Base-by-base conservation (phyloP, 2,113 vertebrate genomes). In the Strix aluco region DNA sequence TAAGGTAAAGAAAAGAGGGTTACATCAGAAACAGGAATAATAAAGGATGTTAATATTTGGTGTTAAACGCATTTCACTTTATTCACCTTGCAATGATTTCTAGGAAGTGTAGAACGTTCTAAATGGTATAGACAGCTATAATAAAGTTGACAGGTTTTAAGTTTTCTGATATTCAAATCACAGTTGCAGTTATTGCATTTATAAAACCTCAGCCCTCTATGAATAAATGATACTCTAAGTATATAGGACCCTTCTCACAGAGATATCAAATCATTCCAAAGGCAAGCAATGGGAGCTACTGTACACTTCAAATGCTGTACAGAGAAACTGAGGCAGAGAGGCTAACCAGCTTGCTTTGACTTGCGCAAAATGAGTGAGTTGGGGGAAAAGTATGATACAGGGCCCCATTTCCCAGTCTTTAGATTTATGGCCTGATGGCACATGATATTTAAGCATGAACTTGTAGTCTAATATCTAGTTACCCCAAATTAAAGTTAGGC, bases 1-100 rank as follows among this genome's bases (percentile, higher is more conserved):
- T 98, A 97, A 97, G 97, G 97, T 97, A 98, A 98, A 92, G 97
- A 98, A 98, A 98, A 98, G 93, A 98, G 84, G 74, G 84, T 91
- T 94, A 78, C 20, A 32, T 95, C 81, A 85, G 71, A 86, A 97
- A 95, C 46, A 23, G 38, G 49, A 81, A 69, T 96, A 97, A 95
- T 97, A 91, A 96, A 67, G 32, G 54, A 94, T 94, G 86, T 26
- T 95, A 94, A 95, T 93, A 20, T 47, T 72, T 57, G 71, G 49
- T 66, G 63, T 69, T 70, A 73, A 57, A 70, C 10, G 20, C 20
- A 85, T 81, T 73, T 80, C 15, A 51, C 30, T 87, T 80, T 16
- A 59, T 70, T 54, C 46, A 49, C 40, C 38, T 74, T 91, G 71
- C 26, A 73, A 47, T 5, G 38, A 66, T 86, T 87, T 82, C 65